These are phyloP conservation scores for Eilema caniola DNA, from an alignment of 2,888 invertebrate genomes.

Conservation along the genomic window DNA sequence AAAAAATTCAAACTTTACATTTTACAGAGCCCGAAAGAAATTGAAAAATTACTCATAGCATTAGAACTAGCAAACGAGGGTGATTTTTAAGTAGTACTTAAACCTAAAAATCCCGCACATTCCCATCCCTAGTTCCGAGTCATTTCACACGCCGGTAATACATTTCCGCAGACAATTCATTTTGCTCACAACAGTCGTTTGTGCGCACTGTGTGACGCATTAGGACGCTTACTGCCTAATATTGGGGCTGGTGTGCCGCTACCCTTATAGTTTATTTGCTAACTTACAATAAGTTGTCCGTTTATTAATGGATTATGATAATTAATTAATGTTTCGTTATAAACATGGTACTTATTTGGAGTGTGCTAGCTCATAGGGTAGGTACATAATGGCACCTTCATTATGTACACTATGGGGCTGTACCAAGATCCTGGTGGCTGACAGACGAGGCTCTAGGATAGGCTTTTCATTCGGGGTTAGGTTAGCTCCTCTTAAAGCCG, in stretches of 20 bases:
- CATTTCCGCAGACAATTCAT: slow-evolving; percentile 69
- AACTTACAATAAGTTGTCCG: slow-evolving; percentile 67
- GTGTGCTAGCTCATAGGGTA: no score
- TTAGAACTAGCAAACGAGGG: no score
- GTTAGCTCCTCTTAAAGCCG: no score
- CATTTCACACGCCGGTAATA: slow-evolving; percentile 54
- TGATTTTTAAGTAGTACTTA: no score
- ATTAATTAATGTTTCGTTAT: slow-evolving; percentile 51
- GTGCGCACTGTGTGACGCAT: slow-evolving; percentile 66
- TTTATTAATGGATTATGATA: slow-evolving; percentile 77
- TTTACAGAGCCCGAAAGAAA: no score
- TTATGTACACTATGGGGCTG: no score
- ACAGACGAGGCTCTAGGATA: no score
- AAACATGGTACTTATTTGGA: slow-evolving; percentile 23
- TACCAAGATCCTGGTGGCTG: no score
- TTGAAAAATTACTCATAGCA: no score
- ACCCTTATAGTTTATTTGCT: slow-evolving; percentile 62
- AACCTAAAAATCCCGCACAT: slow-evolving; percentile 7
- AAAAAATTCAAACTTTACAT: no score
- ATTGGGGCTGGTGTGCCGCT: slow-evolving; percentile 20
- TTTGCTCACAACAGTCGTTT: slow-evolving; percentile 63
- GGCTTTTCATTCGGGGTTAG: no score
- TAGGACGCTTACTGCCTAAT: slow-evolving; percentile 46
- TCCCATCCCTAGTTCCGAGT: slow-evolving; percentile 49
- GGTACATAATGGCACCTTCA: no score